phyloP scores from a whole-genome alignment of 2,113 vertebrate species.

The Gavialis gangeticus region DNA sequence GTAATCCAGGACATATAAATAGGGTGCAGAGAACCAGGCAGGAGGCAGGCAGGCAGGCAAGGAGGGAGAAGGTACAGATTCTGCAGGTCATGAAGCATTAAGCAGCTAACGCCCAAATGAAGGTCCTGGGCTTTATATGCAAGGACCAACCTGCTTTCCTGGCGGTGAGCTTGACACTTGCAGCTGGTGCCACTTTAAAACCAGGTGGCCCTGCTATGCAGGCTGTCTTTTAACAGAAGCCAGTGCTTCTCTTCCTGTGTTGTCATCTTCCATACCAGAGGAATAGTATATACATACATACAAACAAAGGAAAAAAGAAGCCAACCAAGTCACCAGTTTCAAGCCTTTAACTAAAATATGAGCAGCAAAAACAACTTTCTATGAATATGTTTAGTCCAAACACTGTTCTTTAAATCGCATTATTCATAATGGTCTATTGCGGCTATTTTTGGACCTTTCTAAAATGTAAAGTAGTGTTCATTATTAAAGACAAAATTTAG shows the following conservation, averaged over 20 bases:
- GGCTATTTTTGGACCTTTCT: neutral
- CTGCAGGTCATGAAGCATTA: too few relatives aligned
- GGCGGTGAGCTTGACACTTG: too few relatives aligned
- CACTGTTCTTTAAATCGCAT: neutral
- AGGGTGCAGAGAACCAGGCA: too few relatives aligned
- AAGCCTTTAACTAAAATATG: neutral
- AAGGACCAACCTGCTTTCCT: too few relatives aligned
- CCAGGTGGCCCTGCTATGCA: too few relatives aligned
- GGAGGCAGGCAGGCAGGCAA: too few relatives aligned
- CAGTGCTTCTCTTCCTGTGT: neutral
- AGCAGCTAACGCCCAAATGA: too few relatives aligned
- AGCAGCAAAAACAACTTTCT: neutral
- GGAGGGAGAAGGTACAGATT: too few relatives aligned
- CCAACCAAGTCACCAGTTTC: neutral
- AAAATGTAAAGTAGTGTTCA: neutral
- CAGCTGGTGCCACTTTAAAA: too few relatives aligned
- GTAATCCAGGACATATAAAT: too few relatives aligned
- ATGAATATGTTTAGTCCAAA: accelerated
- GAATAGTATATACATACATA: neutral
- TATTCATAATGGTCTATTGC: slow-evolving; percentile 3
- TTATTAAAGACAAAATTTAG: neutral
- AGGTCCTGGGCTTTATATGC: too few relatives aligned
- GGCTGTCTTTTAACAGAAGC: neutral
- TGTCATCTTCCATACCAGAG: neutral
- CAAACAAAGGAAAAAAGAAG: neutral